A percentile compares a stretch with the other conserved stretches of the same genome.
Conservation (phyloP, 2,888 invertebrate genomes). For the Lithophane semibrunnea region DNA sequence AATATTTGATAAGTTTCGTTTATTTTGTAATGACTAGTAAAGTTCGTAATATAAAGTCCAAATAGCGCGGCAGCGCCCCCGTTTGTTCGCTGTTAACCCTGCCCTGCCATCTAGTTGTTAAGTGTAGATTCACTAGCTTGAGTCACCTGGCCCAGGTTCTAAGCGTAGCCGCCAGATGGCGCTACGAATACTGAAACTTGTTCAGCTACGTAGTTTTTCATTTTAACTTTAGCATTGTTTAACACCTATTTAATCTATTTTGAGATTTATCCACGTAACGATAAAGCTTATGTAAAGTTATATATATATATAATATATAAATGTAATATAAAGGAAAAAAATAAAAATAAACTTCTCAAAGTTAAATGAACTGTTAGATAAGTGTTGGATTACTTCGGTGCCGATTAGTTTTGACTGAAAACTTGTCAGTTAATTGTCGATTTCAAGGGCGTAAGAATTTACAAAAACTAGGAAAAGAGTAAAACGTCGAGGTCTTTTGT, state of each 20-base stretch:
- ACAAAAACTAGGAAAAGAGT: slow-evolving; percentile 87
- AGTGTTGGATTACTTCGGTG: slow-evolving; percentile 12
- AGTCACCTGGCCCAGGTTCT: slow-evolving; percentile 56
- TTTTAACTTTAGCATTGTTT: background rate
- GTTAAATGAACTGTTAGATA: slow-evolving; percentile 11
- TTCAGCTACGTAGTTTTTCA: background rate
- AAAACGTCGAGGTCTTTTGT: slow-evolving; percentile 81
- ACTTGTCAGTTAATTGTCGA: slow-evolving; percentile 70
- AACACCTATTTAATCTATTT: background rate
- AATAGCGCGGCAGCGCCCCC: background rate
- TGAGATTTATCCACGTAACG: background rate
- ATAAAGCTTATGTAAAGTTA: background rate
- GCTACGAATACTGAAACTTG: slow-evolving; percentile 56
- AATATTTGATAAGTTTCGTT: slow-evolving; percentile 4
- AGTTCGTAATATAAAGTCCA: background rate
- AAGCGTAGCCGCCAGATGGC: slow-evolving; percentile 72
- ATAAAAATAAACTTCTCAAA: background rate
- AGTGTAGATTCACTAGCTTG: slow-evolving; percentile 46
- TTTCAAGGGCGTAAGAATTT: slow-evolving; percentile 84
- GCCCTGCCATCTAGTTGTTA: slow-evolving; percentile 76
- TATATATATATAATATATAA: background rate
- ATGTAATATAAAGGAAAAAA: background rate
- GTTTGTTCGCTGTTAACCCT: slow-evolving; percentile 13
- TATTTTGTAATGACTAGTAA: background rate
- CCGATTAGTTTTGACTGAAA: slow-evolving; percentile 60